phyloP scores from a whole-genome alignment of 2,888 invertebrate genomes.

The Phortica magna region DNA sequence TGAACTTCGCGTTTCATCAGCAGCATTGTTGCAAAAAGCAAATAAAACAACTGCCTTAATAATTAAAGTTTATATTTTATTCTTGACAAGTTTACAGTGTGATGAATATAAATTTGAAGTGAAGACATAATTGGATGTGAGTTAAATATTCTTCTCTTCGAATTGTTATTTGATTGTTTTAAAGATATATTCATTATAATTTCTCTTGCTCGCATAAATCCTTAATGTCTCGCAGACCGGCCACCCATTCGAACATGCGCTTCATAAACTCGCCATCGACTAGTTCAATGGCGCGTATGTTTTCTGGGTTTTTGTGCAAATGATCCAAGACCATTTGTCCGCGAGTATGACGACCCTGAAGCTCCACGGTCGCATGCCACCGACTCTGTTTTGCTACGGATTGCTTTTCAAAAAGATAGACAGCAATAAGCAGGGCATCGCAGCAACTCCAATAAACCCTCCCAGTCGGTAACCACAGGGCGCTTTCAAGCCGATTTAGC shows the following conservation, averaged over 20 bases:
- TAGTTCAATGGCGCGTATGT: conserved; percentile 76
- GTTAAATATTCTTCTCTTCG: too few species aligned
- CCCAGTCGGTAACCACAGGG: conserved; percentile 62
- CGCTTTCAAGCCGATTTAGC: conserved; percentile 79
- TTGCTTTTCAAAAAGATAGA: conserved; percentile 77
- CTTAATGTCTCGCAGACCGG: conserved; percentile 59
- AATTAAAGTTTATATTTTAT: too few species aligned
- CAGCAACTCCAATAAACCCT: conserved; percentile 77
- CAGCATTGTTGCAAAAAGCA: not conserved
- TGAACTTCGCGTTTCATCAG: not conserved
- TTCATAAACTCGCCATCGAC: conserved; percentile 79
- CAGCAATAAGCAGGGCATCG: conserved; percentile 79
- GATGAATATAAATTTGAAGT: too few species aligned
- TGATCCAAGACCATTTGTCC: conserved; percentile 84
- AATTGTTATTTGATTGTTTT: too few species aligned
- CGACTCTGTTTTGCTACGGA: conserved; percentile 71
- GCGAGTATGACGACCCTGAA: conserved; percentile 80
- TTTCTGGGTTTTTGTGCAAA: conserved; percentile 67
- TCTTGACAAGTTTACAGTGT: too few species aligned
- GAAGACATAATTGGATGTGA: too few species aligned
- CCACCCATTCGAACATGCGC: conserved; percentile 78
- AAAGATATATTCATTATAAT: too few species aligned
- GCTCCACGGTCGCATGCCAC: conserved; percentile 81
- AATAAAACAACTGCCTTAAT: too few species aligned
- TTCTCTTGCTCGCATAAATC: not conserved